Base-by-base conservation (phyloP, 2,888 invertebrate species). In the Troglohyphantes excavatus region DNA sequence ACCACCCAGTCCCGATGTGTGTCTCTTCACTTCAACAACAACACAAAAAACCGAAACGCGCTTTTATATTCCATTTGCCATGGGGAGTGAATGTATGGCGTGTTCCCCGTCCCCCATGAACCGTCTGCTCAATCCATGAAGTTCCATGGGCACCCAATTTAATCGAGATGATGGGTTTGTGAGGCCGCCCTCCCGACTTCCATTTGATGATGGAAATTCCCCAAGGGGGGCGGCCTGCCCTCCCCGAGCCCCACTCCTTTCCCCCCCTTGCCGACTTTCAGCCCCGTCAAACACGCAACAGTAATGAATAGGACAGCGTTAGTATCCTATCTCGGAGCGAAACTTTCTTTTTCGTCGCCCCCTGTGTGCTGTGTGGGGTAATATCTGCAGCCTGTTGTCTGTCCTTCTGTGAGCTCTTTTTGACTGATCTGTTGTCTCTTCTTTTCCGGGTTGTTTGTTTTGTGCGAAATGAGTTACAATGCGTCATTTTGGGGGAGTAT, bases 141-240 rank as follows among this genome's bases (percentile, higher is more conserved):
- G 83, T 59, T 27, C 46, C 65, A 43, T 53, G 53, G 79, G 87
- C 88, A 89, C 76, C 82, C 88, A 82, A 89, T 89, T 89, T 89
- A 89, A 89, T 89, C 88, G 88, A 82, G 88, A 89, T 89, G 88
- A 89, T 89, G 88, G 88, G 76, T 88, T 88, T 88, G 79, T 81
- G 73, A 81, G 59, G 73, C 73, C 53, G 79, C 68, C 53, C 79
- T 76, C 85, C 70, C 43, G 53, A 82, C 81, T 88, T 89, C 76
- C 88, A 89, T 89, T 89, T 89, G 88, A 76, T 89, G 88, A 89
- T 89, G 88, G 88, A 89, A 89, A 89, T 82, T 82, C 82, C 76
- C 82, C 43, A 27, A 63, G 76, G 85, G 70, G 67, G 73, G 79
- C 46, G 23, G 19, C 9, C 27, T 46, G 67, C 27, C 13, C 67